Conservation (phyloP, 2,113 vertebrate genomes). For the Agapornis roseicollis region DNA sequence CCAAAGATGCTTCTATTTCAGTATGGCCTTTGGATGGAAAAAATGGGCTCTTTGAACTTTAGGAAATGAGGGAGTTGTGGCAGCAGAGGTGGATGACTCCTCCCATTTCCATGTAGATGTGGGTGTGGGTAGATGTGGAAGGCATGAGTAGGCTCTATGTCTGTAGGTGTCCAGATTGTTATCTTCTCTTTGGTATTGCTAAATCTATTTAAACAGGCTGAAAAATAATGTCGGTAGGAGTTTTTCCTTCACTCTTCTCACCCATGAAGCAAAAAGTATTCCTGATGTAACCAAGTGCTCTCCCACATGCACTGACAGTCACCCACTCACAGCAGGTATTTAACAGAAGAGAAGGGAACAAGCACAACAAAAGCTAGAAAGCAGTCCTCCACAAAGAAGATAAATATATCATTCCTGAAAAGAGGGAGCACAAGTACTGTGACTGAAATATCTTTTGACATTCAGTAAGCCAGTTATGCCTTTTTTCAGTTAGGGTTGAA, state of each 20-base stretch:
- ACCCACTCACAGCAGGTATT: not conserved
- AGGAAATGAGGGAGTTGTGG: not conserved
- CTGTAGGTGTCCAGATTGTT: slow-evolving; percentile 18
- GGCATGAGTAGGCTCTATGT: not conserved
- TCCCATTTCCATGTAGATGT: not conserved
- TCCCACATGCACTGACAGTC: not conserved
- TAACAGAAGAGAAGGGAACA: not conserved
- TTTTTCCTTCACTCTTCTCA: slow-evolving; percentile 40
- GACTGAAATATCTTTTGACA: not conserved
- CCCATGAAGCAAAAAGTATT: slow-evolving; percentile 26
- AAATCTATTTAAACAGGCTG: not conserved
- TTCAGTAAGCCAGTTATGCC: not conserved
- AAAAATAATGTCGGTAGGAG: slow-evolving; percentile 4
- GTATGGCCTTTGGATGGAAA: not conserved
- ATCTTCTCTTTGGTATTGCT: not conserved
- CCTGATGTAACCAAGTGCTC: slow-evolving; percentile 12
- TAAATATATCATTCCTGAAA: not conserved
- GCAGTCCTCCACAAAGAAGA: not conserved
- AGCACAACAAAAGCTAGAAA: not conserved
- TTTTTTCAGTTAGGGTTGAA: not conserved
- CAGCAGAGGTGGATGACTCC: not conserved
- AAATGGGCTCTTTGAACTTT: not conserved
- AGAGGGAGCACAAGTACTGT: not conserved
- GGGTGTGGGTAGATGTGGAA: not conserved
- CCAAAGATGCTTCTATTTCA: not conserved